phyloP scores from a whole-genome alignment of 2,888 invertebrate species.

The Plebejus anna region DNA sequence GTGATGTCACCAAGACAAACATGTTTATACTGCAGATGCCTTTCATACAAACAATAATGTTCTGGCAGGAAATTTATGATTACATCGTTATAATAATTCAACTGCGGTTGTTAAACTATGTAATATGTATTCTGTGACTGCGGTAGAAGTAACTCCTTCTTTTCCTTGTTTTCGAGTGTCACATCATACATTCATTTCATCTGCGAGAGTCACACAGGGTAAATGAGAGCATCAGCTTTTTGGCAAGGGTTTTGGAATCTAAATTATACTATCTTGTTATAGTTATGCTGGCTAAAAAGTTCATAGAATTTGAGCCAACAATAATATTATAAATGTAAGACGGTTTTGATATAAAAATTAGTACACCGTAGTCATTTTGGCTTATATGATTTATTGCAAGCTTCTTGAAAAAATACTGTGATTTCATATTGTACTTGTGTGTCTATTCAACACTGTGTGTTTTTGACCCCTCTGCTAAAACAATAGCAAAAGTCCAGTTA shows the following conservation, averaged over 20 bases:
- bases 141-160: no score
- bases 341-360: no score
- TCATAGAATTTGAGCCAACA: no score
- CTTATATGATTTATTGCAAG: not conserved
- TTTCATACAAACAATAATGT: conserved; percentile 14
- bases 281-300: no score
- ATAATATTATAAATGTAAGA: no score
- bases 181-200: no score
- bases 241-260: no score
- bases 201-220: no score
- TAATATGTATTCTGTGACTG: not conserved
- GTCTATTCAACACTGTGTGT: not conserved
- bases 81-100: not conserved
- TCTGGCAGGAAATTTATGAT: not conserved
- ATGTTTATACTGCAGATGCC: not conserved
- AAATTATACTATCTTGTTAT: no score
- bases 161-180: no score
- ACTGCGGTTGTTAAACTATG: not conserved
- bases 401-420: not conserved
- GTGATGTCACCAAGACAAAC: conserved; percentile 9
- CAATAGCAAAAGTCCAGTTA: conserved; percentile 18
- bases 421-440: not conserved
- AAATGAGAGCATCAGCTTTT: no score
- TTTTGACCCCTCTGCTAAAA: not conserved
- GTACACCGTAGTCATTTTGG: no score